Evolutionary conservation across 37 sponge, comb jelly and placozoan genomes (phyloP).

Genomic region (Cliona cf. orientalis): DNA sequence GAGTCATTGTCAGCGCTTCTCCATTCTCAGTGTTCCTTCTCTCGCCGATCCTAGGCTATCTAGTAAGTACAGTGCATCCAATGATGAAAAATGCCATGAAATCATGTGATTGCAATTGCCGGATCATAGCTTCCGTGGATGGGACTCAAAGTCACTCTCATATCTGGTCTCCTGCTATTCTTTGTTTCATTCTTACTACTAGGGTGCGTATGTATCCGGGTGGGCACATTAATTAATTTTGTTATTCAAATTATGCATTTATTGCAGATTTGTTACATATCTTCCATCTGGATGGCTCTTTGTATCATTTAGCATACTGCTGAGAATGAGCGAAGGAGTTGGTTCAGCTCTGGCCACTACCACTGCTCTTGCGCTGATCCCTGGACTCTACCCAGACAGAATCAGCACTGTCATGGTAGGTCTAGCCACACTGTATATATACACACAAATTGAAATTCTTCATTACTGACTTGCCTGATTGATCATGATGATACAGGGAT

Average conservation of each 20-base stretch:
- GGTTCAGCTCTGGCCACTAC: conserved; percentile 26
- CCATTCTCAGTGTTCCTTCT: conserved; percentile 51
- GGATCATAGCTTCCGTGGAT: conserved; percentile 34
- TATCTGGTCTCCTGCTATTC: conserved; percentile 28
- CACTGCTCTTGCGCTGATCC: conserved; percentile 13
- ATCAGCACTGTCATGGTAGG: conserved; percentile 2
- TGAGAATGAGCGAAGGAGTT: conserved; percentile 28
- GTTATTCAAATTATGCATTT: too few species aligned
- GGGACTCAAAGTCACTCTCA: conserved; percentile 39
- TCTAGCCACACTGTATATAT: not conserved
- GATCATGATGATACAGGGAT: too few species aligned
- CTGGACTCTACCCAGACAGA: conserved; percentile 9
- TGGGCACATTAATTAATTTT: too few species aligned
- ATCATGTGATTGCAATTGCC: not conserved
- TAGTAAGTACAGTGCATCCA: conserved; percentile 56
- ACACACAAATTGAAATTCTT: not conserved
- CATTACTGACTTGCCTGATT: not conserved
- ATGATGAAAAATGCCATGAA: too few species aligned
- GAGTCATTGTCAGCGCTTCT: conserved; percentile 54
- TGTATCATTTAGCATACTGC: not conserved
- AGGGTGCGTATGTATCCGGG: conserved; percentile 26
- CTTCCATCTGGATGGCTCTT: conserved; percentile 1
- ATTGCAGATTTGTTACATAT: conserved; percentile 6
- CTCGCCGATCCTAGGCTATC: conserved; percentile 54
- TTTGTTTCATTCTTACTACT: conserved; percentile 34